Evolutionary conservation across 2,113 vertebrate genomes (phyloP), one percentile per base, ranked within the genome.

Genomic region (Solea solea): DNA sequence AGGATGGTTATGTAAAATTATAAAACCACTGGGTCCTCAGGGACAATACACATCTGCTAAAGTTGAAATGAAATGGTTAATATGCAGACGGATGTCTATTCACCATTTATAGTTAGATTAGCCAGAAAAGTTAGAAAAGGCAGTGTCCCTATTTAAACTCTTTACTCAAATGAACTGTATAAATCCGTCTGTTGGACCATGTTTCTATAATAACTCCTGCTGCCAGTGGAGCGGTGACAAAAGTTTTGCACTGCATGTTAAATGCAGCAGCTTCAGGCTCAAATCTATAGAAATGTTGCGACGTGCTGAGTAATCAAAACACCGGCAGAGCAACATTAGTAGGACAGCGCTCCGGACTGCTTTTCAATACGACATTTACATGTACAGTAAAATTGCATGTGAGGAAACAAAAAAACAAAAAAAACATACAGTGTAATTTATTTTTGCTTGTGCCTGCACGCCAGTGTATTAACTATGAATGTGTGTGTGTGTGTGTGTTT

Each of bases 401-500:
- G 4, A 34, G n/a, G n/a, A n/a, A n/a, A n/a, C n/a, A n/a, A n/a
- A n/a, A n/a, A n/a, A n/a, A n/a, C n/a, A n/a, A n/a, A n/a, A 6
- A 39, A 21, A 21, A 6, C 27, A 15, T 3, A 10, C 5, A 14
- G n/a, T 28, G 12, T 44, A 34, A 34, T 34, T 34, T 58, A 21
- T 10, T 15, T 8, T 46, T 3, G 28, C 28, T 15, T 34, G 45
- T 59, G 12, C 14, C 25, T 39, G 9, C 46, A 11, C 57, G 52
- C n/a, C 3, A 21, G 1, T 21, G 21, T 21, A 21, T 21, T 21
- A 21, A 21, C 21, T 21, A 21, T 21, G 21, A 21, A 21, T 57
- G 46, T 63, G 48, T 27, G 15, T 27, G 12, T 55, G 12, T 28
- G 63, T 12, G 5, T 52, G n/a, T 72, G 69, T 58, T 40, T 54